Evolutionary conservation across 2,888 invertebrate genomes (phyloP).

Genomic region (Dynastes tityus): DNA sequence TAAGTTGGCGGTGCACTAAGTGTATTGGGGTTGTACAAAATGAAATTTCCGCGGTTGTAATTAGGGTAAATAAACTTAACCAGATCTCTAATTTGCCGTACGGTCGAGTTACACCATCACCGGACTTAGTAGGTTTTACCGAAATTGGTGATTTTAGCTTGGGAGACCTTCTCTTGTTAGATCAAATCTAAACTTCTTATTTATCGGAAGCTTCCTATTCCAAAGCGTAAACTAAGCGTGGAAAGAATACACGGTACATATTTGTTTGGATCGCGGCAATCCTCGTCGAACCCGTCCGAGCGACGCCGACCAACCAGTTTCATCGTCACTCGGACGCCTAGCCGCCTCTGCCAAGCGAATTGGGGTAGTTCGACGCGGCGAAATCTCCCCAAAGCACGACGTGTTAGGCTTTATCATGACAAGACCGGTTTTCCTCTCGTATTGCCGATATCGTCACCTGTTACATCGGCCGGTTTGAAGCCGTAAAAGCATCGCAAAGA

Average conservation of each 20-base stretch:
- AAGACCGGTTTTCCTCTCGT: background rate
- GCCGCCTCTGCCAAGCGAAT: conserved; percentile 50
- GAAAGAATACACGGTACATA: background rate
- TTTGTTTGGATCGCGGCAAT: background rate
- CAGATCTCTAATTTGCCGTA: too few species aligned
- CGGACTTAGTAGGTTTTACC: too few species aligned
- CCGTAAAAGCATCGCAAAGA: background rate
- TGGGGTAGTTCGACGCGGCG: conserved; percentile 59
- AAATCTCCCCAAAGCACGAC: conserved; percentile 57
- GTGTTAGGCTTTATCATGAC: background rate
- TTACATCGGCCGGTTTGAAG: conserved; percentile 33
- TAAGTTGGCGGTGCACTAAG: too few species aligned
- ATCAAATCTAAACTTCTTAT: too few species aligned
- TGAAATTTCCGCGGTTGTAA: background rate
- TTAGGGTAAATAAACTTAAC: background rate
- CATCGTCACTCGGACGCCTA: conserved; percentile 29
- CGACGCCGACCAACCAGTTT: conserved; percentile 59
- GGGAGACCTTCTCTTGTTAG: too few species aligned
- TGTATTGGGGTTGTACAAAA: background rate
- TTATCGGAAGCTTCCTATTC: too few species aligned
- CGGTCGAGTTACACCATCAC: too few species aligned
- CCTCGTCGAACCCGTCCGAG: conserved; percentile 54
- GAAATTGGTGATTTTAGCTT: too few species aligned
- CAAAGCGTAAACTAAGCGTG: too few species aligned
- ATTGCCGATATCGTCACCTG: conserved; percentile 49